Base-by-base conservation (phyloP, 2,113 vertebrate species). In the Chaenocephalus aceratus region DNA sequence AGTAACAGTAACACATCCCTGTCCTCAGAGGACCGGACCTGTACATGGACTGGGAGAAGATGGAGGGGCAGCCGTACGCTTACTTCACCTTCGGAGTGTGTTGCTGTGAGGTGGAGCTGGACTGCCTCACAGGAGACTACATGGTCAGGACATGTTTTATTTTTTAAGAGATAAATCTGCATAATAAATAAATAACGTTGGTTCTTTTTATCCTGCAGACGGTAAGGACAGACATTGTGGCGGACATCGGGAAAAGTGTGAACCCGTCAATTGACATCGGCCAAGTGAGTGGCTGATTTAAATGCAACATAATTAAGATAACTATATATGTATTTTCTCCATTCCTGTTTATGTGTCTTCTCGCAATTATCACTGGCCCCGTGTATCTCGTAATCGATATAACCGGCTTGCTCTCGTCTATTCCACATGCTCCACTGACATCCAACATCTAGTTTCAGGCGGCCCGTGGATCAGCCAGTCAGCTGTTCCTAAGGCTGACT, bases 21-120 rank as follows among this genome's bases (percentile, higher is more conserved):
- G 67, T 87, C 45, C 83, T 23, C 86, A 95, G 97, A 87, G 97
- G 96, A 72, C 95, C 94, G 0, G 93, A 95, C 76, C 53, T 86
- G 0, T n/a, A 92, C 74, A 95, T 97, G 77, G 88, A 98, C 83
- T 98, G 97, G 97, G 95, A 97, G 51, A 96, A 95, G 67, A 95
- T 96, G 21, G 91, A 97, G 88, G 97, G 97, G 9, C 82, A 81
- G 0, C 95, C 96, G 2, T 97, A 95, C 2, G 75, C 93, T 0
- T 99, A 98, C 88, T 98, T 88, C 79, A 89, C 96, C 1, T 97
- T 71, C 23, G 97, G 96, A 68, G 95, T 87, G 46, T 95, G 94
- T 84, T 99, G 95, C 93, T 93, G 95, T 3, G 97, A 98, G 77
- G 96, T 97, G 89, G 97, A 99, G 94, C 94, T 98, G 82, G 96